phyloP scores from a whole-genome alignment of 2,113 vertebrate genomes.

The Sander lucioperca region DNA sequence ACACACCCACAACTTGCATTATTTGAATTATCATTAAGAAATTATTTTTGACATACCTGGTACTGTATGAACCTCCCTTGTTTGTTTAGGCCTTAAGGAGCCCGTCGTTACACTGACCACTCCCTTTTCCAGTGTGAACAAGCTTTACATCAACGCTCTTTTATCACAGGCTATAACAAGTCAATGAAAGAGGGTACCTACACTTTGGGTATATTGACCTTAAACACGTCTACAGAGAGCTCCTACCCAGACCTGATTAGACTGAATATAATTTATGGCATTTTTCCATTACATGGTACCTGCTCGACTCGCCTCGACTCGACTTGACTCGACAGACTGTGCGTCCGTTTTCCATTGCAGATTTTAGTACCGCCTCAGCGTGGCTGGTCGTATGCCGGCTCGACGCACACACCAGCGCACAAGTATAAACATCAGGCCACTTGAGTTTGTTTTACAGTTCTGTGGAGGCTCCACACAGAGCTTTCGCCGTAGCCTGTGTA shows the following conservation, averaged over 20 bases:
- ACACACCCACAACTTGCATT: neutral
- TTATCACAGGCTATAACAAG: neutral
- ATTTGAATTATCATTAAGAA: neutral
- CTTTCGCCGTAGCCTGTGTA: no score
- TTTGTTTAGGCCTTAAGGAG: neutral
- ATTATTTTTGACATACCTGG: no score
- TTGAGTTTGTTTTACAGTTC: no score
- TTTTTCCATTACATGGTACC: no score
- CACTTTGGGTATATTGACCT: neutral
- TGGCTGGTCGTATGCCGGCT: no score
- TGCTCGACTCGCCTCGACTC: no score
- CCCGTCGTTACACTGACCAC: neutral
- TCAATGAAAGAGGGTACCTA: neutral
- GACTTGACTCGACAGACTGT: no score
- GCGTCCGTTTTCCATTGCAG: no score
- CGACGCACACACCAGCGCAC: no score
- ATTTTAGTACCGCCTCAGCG: no score
- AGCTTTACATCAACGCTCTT: neutral
- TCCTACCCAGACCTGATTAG: neutral
- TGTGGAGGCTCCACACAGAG: no score
- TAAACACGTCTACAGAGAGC: neutral
- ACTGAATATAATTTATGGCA: neutral
- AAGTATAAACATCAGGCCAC: no score
- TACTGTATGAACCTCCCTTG: neutral
- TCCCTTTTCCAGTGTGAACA: neutral